Evolutionary conservation across 2,113 vertebrate genomes (phyloP), one percentile per base, ranked within the genome.

Genomic region (Neomonachus schauinslandi): DNA sequence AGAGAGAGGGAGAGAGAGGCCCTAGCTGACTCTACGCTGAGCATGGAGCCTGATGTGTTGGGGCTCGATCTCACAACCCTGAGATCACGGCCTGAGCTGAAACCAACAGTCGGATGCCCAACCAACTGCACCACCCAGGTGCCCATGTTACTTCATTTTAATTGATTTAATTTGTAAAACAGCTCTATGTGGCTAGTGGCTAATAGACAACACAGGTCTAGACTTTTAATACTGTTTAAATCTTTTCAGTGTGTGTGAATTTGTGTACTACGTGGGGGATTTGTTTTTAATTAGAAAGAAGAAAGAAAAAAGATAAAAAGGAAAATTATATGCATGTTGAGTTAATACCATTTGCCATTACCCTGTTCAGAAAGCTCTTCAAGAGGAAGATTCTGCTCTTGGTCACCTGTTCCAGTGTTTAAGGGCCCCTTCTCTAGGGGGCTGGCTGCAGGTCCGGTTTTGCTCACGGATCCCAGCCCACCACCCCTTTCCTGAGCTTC

Each of bases 301-400:
- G 71, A 65, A 80, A 59, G 22, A 46, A 28, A 39, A 5, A 21
- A 39, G 26, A 36, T 12, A 31, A 51, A 12, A 12, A 65, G 31
- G 74, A 67, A 26, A 82, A 33, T 51, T 3, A 22, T 1, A 36
- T 1, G 31, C 14, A 1, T 0, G 4, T 5, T 0, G 1, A 22
- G 31, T 61, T 31, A 51, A 3, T 18, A 12, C 15, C 85, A 33
- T 26, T 0, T 22, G 81, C 63, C 39, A 31, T 36, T 1, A 10
- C 42, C 57, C 51, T 42, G 0, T 39, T 49, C 2, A 7, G 69
- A 86, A 76, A n/a, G 49, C 51, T 86, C 72, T 91, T 53, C 5
- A 0, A 49, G 80, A 33, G 61, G 26, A 61, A 42, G 39, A 14
- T 15, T 49, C 49, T 16, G 22, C 18, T 31, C 36, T 10, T 0